A percentile compares a stretch with the other conserved stretches of the same genome.
Conservation (phyloP, 2,797 vertebrate species). For the Bovichtus diacanthus region DNA sequence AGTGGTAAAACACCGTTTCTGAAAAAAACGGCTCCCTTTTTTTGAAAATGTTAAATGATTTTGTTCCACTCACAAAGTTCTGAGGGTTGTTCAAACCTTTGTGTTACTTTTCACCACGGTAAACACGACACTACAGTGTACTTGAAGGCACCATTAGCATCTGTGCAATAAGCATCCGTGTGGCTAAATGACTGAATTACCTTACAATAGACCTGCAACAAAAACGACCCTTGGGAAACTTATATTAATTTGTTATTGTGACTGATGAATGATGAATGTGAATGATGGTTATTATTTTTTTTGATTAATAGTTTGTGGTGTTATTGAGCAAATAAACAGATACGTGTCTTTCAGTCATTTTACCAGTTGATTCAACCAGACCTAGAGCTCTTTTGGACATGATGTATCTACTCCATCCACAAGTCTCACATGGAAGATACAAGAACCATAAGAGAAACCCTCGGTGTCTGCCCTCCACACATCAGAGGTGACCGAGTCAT, state of each 20-base stretch:
- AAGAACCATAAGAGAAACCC: not conserved
- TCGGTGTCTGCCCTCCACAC: slow-evolving; percentile 1
- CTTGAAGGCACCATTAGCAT: not conserved
- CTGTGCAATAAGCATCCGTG: not conserved
- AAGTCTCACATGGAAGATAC: not conserved
- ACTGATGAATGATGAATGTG: not conserved
- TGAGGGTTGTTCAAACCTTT: not conserved
- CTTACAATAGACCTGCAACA: not conserved
- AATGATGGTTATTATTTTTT: not conserved
- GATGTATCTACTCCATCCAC: not conserved
- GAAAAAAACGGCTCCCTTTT: not conserved
- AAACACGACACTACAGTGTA: not conserved
- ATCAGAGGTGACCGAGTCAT: slow-evolving; percentile 50
- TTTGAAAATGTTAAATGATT: not conserved
- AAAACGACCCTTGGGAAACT: not conserved
- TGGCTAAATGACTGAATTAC: not conserved
- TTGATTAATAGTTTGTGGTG: not conserved
- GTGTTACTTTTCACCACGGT: not conserved
- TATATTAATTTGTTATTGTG: not conserved
- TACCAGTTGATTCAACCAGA: not conserved
- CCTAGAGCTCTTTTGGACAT: not conserved
- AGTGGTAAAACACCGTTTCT: not conserved
- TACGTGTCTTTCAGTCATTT: not conserved
- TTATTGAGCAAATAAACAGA: not conserved
- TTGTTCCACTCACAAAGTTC: not conserved